A percentile compares a stretch with the other conserved stretches of the same genome.
These are phyloP conservation scores for Pandemis cinnamomeana DNA, from an alignment of 2,888 invertebrate genomes.

Conservation along the genomic window DNA sequence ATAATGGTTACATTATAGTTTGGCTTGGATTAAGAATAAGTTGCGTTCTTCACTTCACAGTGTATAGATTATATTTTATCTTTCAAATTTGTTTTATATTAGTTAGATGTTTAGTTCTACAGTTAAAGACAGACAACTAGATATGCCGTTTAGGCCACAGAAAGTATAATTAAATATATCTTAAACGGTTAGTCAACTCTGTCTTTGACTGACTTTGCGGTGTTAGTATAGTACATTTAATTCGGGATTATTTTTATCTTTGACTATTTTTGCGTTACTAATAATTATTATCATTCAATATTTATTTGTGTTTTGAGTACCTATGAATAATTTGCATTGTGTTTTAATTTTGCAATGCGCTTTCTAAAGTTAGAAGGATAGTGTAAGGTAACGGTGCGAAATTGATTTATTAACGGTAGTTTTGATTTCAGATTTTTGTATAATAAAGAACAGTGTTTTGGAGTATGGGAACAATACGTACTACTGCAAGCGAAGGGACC, in stretches of 20 bases:
- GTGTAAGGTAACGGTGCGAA: neutral
- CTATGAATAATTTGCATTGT: neutral
- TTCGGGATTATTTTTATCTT: neutral
- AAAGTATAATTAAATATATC: no score
- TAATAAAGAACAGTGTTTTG: constrained; percentile 39
- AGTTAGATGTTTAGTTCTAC: neutral
- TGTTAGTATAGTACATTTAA: neutral
- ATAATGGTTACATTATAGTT: no score
- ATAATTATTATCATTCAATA: neutral
- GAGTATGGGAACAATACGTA: constrained; percentile 28
- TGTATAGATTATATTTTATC: neutral
- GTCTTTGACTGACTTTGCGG: neutral
- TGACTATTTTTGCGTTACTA: neutral
- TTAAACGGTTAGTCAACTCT: neutral
- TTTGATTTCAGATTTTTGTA: neutral
- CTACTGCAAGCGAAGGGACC: constrained; percentile 39
- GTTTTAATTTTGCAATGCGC: neutral
- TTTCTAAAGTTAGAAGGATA: neutral
- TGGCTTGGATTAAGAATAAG: no score
- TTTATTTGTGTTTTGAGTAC: constrained; percentile 1
- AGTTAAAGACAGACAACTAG: neutral
- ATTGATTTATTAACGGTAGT: neutral
- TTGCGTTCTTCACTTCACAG: no score
- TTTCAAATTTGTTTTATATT: neutral
- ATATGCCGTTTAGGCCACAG: neutral